Conservation (phyloP, 2,888 invertebrate genomes). For the Pseudococcus longispinus region DNA sequence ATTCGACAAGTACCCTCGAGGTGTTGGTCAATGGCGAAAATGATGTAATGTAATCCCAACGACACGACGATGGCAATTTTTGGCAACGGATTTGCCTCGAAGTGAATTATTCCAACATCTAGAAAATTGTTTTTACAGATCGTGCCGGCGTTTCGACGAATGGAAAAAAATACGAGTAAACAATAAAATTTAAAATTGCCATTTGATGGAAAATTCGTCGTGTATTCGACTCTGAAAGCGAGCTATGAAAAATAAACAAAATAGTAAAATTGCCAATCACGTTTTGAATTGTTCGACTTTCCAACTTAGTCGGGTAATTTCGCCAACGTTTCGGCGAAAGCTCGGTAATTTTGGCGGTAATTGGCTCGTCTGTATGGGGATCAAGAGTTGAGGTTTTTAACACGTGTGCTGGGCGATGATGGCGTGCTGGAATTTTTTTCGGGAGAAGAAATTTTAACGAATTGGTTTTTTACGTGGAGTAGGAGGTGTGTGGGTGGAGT, state of each 20-base stretch:
- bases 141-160: background rate
- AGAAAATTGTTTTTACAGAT: background rate
- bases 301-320: background rate
- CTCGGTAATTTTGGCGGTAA: background rate
- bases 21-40: background rate
- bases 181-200: background rate
- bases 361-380: background rate
- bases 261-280: slow-evolving; percentile 11
- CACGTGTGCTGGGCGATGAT: background rate
- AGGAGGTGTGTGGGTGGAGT: too few relatives aligned
- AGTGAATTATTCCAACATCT: background rate
- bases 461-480: background rate
- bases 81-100: background rate
- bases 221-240: background rate
- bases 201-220: background rate
- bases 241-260: background rate
- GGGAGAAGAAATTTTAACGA: background rate
- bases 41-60: background rate
- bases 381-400: background rate
- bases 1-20: background rate
- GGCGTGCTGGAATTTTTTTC: background rate
- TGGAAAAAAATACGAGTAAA: background rate
- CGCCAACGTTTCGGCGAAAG: background rate
- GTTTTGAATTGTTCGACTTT: background rate
- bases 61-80: background rate